A percentile compares a stretch with the other conserved stretches of the same genome.
Evolutionary conservation across 2,888 invertebrate species (phyloP).

Genomic region (Arge pagana): DNA sequence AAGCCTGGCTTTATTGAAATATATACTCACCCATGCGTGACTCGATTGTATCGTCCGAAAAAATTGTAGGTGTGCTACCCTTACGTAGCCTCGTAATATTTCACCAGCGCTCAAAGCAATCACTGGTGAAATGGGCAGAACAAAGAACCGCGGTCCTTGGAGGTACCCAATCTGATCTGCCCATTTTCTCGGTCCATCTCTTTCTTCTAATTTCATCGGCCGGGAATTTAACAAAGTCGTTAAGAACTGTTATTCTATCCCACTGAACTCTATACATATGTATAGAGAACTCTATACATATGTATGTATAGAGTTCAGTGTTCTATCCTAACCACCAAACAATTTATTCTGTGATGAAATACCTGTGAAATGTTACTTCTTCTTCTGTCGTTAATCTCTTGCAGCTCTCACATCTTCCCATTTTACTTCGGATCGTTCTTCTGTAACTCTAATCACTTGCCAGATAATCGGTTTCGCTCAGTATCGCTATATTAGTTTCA

Average conservation of each 20-base stretch:
- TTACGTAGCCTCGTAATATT: slow-evolving; percentile 9
- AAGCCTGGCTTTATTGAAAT: slow-evolving; percentile 2
- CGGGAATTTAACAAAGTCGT: slow-evolving; percentile 6
- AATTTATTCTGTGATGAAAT: slow-evolving; percentile 1
- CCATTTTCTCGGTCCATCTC: slow-evolving; percentile 3
- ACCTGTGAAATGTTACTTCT: slow-evolving; percentile 10
- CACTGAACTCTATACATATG: too few species aligned
- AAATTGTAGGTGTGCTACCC: slow-evolving; percentile 10
- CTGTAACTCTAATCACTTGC: not conserved
- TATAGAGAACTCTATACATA: too few species aligned
- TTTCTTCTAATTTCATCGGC: not conserved
- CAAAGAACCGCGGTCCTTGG: slow-evolving; percentile 5
- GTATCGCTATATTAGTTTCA: not conserved
- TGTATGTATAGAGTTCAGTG: too few species aligned
- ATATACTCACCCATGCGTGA: not conserved
- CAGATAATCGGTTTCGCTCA: not conserved
- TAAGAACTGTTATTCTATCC: slow-evolving; percentile 3
- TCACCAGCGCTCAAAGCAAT: slow-evolving; percentile 15
- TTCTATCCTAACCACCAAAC: not conserved
- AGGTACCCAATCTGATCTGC: slow-evolving; percentile 4
- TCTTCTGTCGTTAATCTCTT: slow-evolving; percentile 8
- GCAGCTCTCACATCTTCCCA: slow-evolving; percentile 9
- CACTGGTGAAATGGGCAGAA: slow-evolving; percentile 6
- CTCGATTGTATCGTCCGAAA: not conserved
- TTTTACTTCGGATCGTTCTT: slow-evolving; percentile 5